phyloP scores from a whole-genome alignment of 1,140 invertebrate species.

The Chionoecetes opilio region DNA sequence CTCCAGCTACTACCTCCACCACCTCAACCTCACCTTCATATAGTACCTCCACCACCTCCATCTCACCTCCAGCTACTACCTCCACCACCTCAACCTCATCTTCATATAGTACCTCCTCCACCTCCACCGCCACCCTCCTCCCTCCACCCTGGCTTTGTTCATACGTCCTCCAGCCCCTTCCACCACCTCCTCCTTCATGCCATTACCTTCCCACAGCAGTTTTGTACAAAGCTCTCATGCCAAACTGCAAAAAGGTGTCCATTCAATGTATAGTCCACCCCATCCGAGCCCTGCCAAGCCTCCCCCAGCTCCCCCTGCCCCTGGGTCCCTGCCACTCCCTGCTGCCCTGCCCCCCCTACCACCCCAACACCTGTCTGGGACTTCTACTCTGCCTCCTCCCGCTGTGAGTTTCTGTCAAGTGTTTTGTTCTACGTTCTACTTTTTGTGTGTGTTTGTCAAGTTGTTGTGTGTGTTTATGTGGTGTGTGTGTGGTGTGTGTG shows the following conservation, averaged over 20 bases:
- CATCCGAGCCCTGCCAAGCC: constrained; percentile 33
- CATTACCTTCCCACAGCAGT: neutral
- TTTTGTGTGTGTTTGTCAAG: no score
- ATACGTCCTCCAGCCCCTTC: neutral
- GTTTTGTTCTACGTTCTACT: neutral
- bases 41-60: no score
- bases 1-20: no score
- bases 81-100: constrained; percentile 39
- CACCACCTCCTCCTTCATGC: neutral
- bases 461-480: no score
- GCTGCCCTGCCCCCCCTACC: constrained; percentile 51
- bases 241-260: neutral
- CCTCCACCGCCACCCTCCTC: constrained; percentile 50
- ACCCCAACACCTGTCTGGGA: neutral
- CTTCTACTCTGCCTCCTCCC: constrained; percentile 34
- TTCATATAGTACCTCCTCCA: no score
- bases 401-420: constrained; percentile 53
- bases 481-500: no score
- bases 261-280: neutral
- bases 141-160: neutral
- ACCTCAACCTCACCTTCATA: no score
- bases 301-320: constrained; percentile 34
- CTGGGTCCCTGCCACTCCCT: constrained; percentile 53
- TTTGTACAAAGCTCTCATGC: neutral
- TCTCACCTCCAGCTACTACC: no score